phyloP scores from a whole-genome alignment of 2,888 invertebrate species.

The Aphidoletes aphidimyza region DNA sequence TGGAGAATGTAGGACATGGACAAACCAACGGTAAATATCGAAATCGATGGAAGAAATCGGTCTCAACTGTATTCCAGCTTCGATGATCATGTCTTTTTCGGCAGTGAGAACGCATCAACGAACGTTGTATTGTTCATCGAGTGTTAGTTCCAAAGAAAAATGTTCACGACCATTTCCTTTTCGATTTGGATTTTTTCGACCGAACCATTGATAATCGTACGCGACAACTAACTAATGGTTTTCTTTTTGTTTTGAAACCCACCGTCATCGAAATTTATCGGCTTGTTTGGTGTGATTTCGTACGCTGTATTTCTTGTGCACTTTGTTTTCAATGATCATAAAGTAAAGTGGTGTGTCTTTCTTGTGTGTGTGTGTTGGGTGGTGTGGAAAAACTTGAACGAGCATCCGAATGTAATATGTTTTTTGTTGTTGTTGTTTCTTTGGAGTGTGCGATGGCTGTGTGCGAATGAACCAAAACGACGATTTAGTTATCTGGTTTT shows the following conservation, averaged over 20 bases:
- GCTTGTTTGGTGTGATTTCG: constrained; percentile 39
- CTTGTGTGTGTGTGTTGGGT: neutral
- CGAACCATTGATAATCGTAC: constrained; percentile 44
- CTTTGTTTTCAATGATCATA: constrained; percentile 18
- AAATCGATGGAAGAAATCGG: neutral
- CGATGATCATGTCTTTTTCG: neutral
- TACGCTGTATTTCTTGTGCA: constrained; percentile 5
- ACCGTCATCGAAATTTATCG: constrained; percentile 16
- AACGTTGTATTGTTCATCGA: constrained; percentile 2
- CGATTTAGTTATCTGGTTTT: constrained; percentile 36
- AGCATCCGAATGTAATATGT: no score
- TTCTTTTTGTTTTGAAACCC: constrained; percentile 39
- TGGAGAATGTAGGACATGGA: neutral
- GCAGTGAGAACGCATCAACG: neutral
- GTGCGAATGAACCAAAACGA: neutral
- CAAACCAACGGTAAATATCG: neutral
- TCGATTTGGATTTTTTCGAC: constrained; percentile 15
- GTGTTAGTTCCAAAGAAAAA: constrained; percentile 49
- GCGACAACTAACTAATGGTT: constrained; percentile 43
- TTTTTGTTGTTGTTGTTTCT: no score
- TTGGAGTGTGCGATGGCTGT: no score
- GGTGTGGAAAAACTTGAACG: neutral
- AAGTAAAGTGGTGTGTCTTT: neutral
- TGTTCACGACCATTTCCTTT: constrained; percentile 47
- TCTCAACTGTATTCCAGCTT: neutral